Conservation (phyloP, 2,113 vertebrate species). For the Circaetus cinerascens region DNA sequence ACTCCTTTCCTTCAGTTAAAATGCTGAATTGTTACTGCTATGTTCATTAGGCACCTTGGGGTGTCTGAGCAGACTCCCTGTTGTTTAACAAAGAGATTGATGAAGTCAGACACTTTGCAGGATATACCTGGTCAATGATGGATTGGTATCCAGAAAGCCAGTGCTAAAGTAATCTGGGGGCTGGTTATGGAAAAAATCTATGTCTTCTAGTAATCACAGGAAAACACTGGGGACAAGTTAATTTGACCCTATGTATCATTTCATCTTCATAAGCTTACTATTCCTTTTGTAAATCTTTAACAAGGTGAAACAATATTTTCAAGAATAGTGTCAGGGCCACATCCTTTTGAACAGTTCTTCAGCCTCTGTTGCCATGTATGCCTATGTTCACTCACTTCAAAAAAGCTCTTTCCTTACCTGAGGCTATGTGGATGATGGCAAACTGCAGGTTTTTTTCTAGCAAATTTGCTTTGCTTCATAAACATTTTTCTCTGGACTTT, state of each 20-base stretch:
- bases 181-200: neutral
- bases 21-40: neutral
- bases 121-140: neutral
- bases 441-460: neutral
- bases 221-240: neutral
- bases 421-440: neutral
- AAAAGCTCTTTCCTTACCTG: neutral
- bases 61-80: neutral
- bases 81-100: neutral
- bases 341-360: neutral
- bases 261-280: neutral
- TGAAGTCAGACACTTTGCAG: neutral
- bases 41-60: neutral
- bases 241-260: neutral
- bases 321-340: fast-evolving
- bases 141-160: neutral
- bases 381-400: neutral
- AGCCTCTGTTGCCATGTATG: neutral
- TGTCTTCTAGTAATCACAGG: neutral
- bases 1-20: neutral
- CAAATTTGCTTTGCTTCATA: neutral
- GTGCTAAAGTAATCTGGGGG: neutral
- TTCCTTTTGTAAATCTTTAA: neutral
- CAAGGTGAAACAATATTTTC: neutral
- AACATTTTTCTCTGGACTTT: neutral